Percentiles rank a stretch among this genome's conserved stretches.
Conservation (phyloP, 2,113 vertebrate genomes). For the Opisthocomus hoazin region DNA sequence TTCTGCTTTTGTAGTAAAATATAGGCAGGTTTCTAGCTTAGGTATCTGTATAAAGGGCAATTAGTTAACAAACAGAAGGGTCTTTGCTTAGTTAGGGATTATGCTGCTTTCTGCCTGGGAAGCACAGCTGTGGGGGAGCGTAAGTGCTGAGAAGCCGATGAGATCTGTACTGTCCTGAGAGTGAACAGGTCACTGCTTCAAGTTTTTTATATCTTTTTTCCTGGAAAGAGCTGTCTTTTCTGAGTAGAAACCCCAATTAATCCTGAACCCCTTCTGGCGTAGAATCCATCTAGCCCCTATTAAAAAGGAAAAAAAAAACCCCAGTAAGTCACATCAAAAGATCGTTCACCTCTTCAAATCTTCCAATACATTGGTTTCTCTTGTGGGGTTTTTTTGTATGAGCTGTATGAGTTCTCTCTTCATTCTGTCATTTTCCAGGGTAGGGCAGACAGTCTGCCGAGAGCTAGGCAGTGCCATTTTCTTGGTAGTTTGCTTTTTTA, state of each 20-base stretch:
- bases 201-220: neutral
- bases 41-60: neutral
- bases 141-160: neutral
- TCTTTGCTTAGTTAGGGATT: neutral
- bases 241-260: neutral
- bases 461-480: neutral
- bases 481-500: neutral
- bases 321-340: neutral
- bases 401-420: neutral
- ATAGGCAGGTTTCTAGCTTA: neutral
- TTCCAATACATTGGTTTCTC: neutral
- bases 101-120: neutral
- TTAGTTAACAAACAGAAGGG: neutral
- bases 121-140: neutral
- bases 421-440: neutral
- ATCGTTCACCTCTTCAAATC: neutral
- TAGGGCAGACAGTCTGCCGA: neutral
- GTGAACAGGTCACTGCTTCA: neutral
- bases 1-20: neutral
- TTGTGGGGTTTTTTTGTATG: neutral
- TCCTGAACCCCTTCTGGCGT: neutral
- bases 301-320: neutral
- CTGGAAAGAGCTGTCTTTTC: neutral
- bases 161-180: neutral
- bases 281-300: neutral